Base-by-base conservation (phyloP, 2,888 invertebrate species). In the Athalia rosae region DNA sequence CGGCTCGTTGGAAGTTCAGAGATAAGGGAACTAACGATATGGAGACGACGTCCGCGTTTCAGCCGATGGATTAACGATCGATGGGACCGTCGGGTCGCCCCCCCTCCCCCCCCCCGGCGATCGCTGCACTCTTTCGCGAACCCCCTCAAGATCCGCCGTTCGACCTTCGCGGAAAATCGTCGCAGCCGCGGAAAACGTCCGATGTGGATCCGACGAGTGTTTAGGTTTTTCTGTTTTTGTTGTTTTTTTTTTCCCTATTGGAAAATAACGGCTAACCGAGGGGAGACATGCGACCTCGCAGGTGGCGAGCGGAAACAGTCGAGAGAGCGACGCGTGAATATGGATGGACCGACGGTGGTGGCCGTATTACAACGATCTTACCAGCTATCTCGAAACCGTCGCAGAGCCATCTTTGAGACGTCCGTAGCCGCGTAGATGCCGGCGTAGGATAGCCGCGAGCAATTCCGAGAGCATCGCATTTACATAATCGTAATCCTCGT, bases 401-500 rank as follows among this genome's bases (percentile, higher is more conserved):
- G 45, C 41, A 58, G 71, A 71, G 71, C 41, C 45, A 71, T 71
- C 71, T 58, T 71, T 58, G 58, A 58, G 71, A 28, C 61, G 62
- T 61, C 74, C 48, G 28, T 74, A 48, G 74, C 61, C 74, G 74
- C 62, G 28, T 74, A 74, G 74, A 74, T 74, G 61, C 74, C 59
- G 15, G 74, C 61, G 41, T n/a, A 13, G 61, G 74, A 74, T 74
- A 74, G 62, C 61, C 74, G 48, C 47, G 62, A 61, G 74, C 74
- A 74, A 74, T 74, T 74, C 79, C 82, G 81, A 87, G 86, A 84
- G 82, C 84, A 81, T 84, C 85, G 84, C 86, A 87, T 88, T 88
- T 88, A 84, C 87, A 88, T 88, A 88, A 88, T 86, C 84, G 83
- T 86, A 86, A 86, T 86, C 85, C 87, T 85, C 84, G 73, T 74